Conservation (phyloP, 2,888 invertebrate genomes). For the Drosophila testacea region DNA sequence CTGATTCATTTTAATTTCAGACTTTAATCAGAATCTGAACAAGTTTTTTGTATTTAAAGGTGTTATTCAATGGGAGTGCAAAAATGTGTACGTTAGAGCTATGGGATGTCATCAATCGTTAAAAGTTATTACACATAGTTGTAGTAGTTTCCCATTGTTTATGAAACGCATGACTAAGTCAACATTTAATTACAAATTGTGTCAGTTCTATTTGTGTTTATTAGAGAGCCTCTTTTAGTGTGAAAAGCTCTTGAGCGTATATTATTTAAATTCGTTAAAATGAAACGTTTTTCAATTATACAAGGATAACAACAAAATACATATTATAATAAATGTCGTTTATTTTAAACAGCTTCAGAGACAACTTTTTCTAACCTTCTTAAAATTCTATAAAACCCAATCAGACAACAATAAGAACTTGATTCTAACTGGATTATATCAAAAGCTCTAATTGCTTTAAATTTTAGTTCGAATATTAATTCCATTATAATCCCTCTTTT, state of each 20-base stretch:
- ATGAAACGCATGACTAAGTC: conserved; percentile 14
- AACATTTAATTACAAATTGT: not conserved
- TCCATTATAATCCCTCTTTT: not conserved
- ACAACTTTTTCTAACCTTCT: not conserved
- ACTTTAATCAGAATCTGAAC: conserved; percentile 33
- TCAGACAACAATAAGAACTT: not conserved
- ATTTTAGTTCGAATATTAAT: not conserved
- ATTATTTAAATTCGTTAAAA: not conserved
- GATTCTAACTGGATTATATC: conserved; percentile 1
- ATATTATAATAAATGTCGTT: not conserved
- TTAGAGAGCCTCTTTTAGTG: not conserved
- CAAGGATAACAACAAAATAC: not conserved
- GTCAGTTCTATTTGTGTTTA: conserved; percentile 2
- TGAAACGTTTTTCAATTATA: not conserved
- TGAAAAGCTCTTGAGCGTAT: not conserved
- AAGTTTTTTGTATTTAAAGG: conserved; percentile 24
- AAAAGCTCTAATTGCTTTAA: not conserved
- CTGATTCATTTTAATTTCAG: conserved; percentile 38
- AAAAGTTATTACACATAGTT: conserved; percentile 19
- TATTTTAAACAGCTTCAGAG: not conserved
- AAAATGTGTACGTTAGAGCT: not conserved
- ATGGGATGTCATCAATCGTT: conserved; percentile 23
- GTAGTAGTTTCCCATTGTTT: conserved; percentile 16
- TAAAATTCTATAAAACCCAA: not conserved
- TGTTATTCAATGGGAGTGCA: conserved; percentile 3